Base-by-base conservation (phyloP, 2,888 invertebrate genomes). In the Protonemura montana region DNA sequence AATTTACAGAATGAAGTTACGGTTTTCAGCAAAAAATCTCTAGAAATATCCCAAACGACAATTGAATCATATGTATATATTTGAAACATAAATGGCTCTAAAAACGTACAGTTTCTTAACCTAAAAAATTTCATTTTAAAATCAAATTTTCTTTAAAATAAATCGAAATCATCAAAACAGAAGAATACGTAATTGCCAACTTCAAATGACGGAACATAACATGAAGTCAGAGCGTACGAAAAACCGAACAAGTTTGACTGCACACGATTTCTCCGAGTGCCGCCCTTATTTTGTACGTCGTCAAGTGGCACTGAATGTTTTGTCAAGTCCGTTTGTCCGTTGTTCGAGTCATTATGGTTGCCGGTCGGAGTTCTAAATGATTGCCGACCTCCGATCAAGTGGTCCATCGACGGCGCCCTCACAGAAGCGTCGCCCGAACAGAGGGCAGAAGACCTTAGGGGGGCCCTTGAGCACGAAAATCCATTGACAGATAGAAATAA, bases 361-460 rank as follows among this genome's bases (percentile, higher is more conserved):
- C 78, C 28, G 27, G 78, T 27, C 78, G 28, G 26, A 10, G 78
- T 27, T 27, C 26, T 78, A 78, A 78, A 78, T 78, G 78, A 78
- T 78, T 28, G 78, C 28, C 7, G 59, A 59, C 28, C 28, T 7
- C 1, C 78, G 78, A 78, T 78, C 78, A 78, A 78, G 78, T 78
- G 78, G 25, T 26, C 28, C 27, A 26, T 78, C 78, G 78, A 27
- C 78, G 26, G 28, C 78, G 27, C 27, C 78, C 78, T 78, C 78
- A 2, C 59, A 59, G 59, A 25, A 16, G 78, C 28, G 28, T 26
- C 78, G 26, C 2, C 28, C 10, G 28, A 10, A 78, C 78, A 78
- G n/a, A 78, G 78, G 78, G 78, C 78, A 78, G 78, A 78, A 78
- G 78, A 26, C 78, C 78, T 25, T 78, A 25, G 78, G 78, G 78